Conservation (phyloP, 2,113 vertebrate genomes). For the Microtus oregoni region DNA sequence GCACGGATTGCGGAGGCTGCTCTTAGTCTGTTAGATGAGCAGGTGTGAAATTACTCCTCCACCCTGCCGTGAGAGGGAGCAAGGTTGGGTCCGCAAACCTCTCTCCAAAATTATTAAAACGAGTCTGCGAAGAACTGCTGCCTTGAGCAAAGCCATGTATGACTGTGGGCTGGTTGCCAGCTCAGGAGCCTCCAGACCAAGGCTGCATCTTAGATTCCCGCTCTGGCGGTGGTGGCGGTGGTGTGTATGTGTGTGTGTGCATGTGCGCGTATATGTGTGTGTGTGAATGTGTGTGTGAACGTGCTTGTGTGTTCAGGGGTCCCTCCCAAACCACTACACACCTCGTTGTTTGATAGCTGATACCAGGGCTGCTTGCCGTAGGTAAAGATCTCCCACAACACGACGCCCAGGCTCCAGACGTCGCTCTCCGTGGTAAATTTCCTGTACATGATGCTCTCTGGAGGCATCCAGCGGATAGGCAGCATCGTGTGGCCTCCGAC, state of each 20-base stretch:
- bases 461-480: conserved; percentile 99
- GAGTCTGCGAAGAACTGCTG: not conserved
- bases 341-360: conserved; percentile 99
- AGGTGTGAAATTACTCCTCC: not conserved
- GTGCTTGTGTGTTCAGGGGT: not conserved
- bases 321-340: conserved; percentile 75
- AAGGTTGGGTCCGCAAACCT: not conserved
- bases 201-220: not conserved
- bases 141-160: not conserved
- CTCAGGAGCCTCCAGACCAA: rapidly evolving
- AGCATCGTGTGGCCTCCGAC: conserved; percentile 99
- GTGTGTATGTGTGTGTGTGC: not conserved
- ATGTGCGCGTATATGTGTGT: not conserved
- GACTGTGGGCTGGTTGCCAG: not conserved
- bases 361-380: conserved; percentile 99
- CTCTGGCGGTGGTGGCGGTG: not conserved
- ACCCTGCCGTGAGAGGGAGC: not conserved
- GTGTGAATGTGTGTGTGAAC: too few species aligned
- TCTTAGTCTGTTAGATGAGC: not conserved
- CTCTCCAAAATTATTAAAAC: not conserved
- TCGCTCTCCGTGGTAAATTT: conserved; percentile 99
- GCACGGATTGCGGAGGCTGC: not conserved
- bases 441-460: conserved; percentile 99
- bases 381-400: conserved; percentile 99
- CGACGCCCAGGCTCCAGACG: conserved; percentile 98